phyloP scores from a whole-genome alignment of 2,797 vertebrate genomes.

The Limosa lapponica region DNA sequence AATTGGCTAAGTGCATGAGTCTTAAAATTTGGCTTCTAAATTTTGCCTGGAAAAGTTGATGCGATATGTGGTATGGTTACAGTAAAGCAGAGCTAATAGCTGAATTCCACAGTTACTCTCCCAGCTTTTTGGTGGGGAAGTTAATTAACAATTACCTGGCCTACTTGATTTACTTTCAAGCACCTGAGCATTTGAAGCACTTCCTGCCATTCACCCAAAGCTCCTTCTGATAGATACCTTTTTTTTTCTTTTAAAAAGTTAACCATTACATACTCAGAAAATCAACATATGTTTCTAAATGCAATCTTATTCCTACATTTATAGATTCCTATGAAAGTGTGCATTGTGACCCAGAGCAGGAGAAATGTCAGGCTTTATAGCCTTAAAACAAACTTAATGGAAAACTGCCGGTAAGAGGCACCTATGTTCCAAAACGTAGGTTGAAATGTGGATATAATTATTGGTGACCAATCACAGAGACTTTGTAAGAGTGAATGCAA shows the following conservation, averaged over 20 bases:
- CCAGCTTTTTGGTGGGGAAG: not conserved
- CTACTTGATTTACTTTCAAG: not conserved
- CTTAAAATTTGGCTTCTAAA: not conserved
- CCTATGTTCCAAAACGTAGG: not conserved
- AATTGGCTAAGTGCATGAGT: not conserved
- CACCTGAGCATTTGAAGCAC: not conserved
- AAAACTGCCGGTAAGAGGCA: slow-evolving; percentile 4
- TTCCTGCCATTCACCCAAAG: not conserved
- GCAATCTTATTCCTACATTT: not conserved
- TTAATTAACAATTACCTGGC: not conserved
- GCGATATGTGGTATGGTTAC: not conserved
- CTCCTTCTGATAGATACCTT: not conserved
- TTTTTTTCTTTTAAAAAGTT: not conserved
- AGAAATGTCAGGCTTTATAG: not conserved
- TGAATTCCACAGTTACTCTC: slow-evolving; percentile 5
- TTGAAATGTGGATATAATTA: slow-evolving; percentile 33
- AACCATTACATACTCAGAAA: not conserved
- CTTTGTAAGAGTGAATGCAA: not conserved
- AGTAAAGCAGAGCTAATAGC: not conserved
- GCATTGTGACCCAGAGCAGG: not conserved
- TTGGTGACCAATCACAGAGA: not conserved
- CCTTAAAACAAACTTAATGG: not conserved
- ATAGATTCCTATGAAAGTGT: not conserved
- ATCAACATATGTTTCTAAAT: not conserved
- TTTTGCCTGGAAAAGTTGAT: slow-evolving; percentile 19